Conservation (phyloP, 1,140 invertebrate genomes). For the Drosophila orena region DNA sequence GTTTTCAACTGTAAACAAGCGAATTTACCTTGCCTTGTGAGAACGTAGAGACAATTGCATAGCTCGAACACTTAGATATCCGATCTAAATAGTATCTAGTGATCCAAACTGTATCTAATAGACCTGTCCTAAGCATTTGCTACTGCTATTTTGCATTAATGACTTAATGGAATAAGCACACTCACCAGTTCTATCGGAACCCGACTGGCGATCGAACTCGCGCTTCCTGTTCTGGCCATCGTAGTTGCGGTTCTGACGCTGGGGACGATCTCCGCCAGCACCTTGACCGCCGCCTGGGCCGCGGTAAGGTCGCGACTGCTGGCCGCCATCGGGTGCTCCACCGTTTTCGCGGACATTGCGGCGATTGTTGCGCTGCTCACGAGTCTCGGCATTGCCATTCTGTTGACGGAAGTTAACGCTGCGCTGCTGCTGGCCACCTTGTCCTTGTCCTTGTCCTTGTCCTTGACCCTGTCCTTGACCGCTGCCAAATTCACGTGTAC, state of each 20-base stretch:
- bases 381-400: constrained; percentile 86
- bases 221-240: constrained; percentile 90
- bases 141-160: neutral
- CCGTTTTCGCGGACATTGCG: constrained; percentile 88
- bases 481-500: constrained; percentile 76
- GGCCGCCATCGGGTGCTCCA: constrained; percentile 84
- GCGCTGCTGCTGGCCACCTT: constrained; percentile 67
- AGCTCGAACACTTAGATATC: neutral
- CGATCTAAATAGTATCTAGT: too few relatives aligned
- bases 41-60: too few relatives aligned
- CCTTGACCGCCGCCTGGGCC: constrained; percentile 35
- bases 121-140: neutral
- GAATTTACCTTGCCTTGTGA: too few relatives aligned
- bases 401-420: constrained; percentile 83
- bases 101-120: neutral
- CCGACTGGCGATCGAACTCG: constrained; percentile 97
- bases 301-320: constrained; percentile 85
- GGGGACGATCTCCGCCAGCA: constrained; percentile 76
- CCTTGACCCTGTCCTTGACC: constrained; percentile 78
- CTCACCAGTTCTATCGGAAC: constrained; percentile 95
- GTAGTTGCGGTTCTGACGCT: constrained; percentile 86
- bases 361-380: constrained; percentile 90
- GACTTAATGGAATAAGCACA: constrained; percentile 4
- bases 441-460: constrained; percentile 66
- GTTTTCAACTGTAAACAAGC: too few relatives aligned